phyloP scores from a whole-genome alignment of 2,113 vertebrate genomes.

The Rana temporaria region DNA sequence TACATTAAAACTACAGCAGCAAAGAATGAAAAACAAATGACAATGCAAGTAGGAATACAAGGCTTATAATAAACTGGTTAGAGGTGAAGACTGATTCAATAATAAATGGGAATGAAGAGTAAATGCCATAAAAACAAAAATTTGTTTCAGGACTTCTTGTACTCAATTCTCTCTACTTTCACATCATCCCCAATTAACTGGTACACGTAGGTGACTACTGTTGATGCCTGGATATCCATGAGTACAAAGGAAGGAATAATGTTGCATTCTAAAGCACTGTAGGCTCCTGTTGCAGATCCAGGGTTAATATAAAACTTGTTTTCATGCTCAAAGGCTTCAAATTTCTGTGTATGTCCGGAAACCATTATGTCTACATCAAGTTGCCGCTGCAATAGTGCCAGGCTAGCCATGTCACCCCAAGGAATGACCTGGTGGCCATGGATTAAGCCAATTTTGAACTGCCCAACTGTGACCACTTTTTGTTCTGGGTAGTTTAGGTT shows the following conservation, averaged over 20 bases:
- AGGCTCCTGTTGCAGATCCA: slow-evolving; percentile 97
- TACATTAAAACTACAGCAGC: slow-evolving; percentile 58
- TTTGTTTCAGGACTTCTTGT: slow-evolving; percentile 90
- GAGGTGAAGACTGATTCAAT: slow-evolving; percentile 58
- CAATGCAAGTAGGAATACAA: slow-evolving; percentile 70
- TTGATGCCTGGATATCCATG: slow-evolving; percentile 99
- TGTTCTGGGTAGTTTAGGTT: slow-evolving; percentile 98
- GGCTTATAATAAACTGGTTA: slow-evolving; percentile 64
- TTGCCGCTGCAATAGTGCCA: slow-evolving; percentile 93
- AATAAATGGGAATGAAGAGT: slow-evolving; percentile 59
- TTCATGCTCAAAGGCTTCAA: slow-evolving; percentile 97
- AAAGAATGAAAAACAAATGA: slow-evolving; percentile 61
- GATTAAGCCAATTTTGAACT: slow-evolving; percentile 98
- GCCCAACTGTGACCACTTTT: slow-evolving; percentile 98
- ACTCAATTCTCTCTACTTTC: slow-evolving; percentile 98
- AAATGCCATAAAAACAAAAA: slow-evolving; percentile 65
- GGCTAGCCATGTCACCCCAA: slow-evolving; percentile 97
- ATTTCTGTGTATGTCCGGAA: slow-evolving; percentile 98
- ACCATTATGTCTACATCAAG: slow-evolving; percentile 98
- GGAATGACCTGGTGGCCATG: slow-evolving; percentile 98
- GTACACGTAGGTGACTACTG: slow-evolving; percentile 97
- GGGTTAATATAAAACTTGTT: slow-evolving; percentile 99
- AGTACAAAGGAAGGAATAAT: slow-evolving; percentile 98
- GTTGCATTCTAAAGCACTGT: slow-evolving; percentile 96
- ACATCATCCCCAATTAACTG: slow-evolving; percentile 97